These are phyloP conservation scores for Xestoiulus laeticollis DNA, from an alignment of 2,888 invertebrate genomes.

Conservation along the genomic window DNA sequence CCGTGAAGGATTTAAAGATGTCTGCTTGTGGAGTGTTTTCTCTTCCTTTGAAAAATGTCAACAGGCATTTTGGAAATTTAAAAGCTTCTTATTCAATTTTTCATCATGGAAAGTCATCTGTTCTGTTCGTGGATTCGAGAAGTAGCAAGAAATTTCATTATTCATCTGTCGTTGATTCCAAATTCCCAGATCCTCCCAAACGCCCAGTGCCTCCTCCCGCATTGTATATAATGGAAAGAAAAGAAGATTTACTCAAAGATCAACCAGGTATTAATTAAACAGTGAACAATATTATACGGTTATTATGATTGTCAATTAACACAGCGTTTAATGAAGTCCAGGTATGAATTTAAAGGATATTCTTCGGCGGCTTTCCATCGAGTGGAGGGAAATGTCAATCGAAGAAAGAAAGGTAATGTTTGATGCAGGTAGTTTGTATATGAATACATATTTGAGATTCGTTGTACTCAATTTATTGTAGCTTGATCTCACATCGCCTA, in stretches of 20 bases:
- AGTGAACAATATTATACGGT: neutral
- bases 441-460: no score
- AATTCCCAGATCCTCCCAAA: constrained; percentile 48
- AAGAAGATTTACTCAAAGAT: neutral
- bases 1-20: no score
- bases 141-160: neutral
- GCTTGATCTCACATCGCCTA: no score
- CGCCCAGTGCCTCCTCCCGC: neutral
- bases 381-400: neutral
- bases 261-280: constrained; percentile 23
- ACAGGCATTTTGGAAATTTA: neutral
- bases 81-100: neutral
- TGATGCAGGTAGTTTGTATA: no score
- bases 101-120: neutral
- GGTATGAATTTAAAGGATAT: neutral
- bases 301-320: neutral
- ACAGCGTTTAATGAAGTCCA: neutral
- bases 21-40: neutral
- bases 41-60: neutral
- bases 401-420: constrained; percentile 32
- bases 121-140: neutral
- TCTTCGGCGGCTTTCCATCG: neutral
- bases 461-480: no score
- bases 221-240: neutral
- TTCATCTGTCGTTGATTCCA: neutral